Conservation (phyloP, 1,140 invertebrate genomes). For the Atta cephalotes region DNA sequence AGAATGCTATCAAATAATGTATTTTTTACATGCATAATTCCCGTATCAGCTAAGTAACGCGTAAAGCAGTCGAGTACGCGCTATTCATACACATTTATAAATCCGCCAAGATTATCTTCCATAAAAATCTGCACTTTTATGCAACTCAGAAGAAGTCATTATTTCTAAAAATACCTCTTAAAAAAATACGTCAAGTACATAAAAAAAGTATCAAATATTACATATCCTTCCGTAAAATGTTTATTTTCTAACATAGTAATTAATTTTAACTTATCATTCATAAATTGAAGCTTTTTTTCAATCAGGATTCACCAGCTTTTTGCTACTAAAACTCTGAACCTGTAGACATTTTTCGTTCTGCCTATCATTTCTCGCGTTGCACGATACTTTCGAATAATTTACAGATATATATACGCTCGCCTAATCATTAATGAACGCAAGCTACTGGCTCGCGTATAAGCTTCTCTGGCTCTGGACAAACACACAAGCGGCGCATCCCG, state of each 20-base stretch:
- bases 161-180: too few relatives aligned
- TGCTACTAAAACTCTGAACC: neutral
- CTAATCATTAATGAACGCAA: constrained; percentile 10
- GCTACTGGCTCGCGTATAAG: neutral
- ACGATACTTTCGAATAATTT: neutral
- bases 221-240: too few relatives aligned
- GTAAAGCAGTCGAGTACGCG: neutral
- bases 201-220: too few relatives aligned
- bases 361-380: neutral
- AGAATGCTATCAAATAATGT: constrained; percentile 47
- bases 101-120: neutral
- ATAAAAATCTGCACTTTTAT: neutral
- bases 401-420: neutral
- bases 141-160: neutral
- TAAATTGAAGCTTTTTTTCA: neutral
- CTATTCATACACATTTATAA: neutral
- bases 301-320: neutral
- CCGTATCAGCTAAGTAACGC: constrained; percentile 9
- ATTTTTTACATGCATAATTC: constrained; percentile 27
- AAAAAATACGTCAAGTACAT: too few relatives aligned
- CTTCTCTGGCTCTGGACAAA: constrained; percentile 35
- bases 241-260: neutral
- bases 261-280: neutral
- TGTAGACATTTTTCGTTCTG: neutral
- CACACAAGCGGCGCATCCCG: neutral